Evolutionary conservation across 2,888 invertebrate species (phyloP).

Genomic region (Chironomus riparius): DNA sequence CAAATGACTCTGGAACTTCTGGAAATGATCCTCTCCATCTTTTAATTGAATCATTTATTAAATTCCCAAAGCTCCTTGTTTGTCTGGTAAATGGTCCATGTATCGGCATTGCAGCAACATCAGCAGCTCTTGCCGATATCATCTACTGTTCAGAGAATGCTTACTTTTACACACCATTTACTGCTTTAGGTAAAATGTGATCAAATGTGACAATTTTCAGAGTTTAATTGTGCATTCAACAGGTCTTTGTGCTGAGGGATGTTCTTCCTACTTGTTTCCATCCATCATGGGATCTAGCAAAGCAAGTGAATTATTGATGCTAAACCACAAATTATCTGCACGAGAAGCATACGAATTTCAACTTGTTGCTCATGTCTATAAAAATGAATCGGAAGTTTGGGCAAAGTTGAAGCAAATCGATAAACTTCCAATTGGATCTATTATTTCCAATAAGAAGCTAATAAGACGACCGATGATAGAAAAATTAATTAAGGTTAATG

Average conservation of each 20-base stretch:
- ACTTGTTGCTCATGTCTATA: slow-evolving; percentile 70
- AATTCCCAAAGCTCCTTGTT: slow-evolving; percentile 79
- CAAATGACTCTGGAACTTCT: slow-evolving; percentile 31
- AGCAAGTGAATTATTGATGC: slow-evolving; percentile 53
- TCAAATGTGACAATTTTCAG: no score
- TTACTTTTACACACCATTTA: slow-evolving; percentile 82
- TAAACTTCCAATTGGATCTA: slow-evolving; percentile 47
- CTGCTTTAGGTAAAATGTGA: slow-evolving; percentile 52
- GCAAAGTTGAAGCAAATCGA: slow-evolving; percentile 48
- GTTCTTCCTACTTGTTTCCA: slow-evolving; percentile 80
- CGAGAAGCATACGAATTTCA: slow-evolving; percentile 67
- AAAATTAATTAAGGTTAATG: slow-evolving; percentile 56
- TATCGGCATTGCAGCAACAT: slow-evolving; percentile 81
- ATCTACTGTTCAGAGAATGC: slow-evolving; percentile 82
- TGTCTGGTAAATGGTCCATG: slow-evolving; percentile 91
- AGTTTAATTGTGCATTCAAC: no score
- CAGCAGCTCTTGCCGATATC: slow-evolving; percentile 75
- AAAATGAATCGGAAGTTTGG: slow-evolving; percentile 55
- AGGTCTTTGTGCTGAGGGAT: slow-evolving; percentile 72
- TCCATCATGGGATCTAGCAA: slow-evolving; percentile 72
- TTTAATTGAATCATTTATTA: slow-evolving; percentile 67
- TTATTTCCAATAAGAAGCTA: slow-evolving; percentile 62
- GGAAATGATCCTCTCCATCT: slow-evolving; percentile 42
- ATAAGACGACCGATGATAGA: slow-evolving; percentile 52
- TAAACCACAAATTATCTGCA: slow-evolving; percentile 70